phyloP scores from a whole-genome alignment of 2,888 invertebrate species.

The Proisotoma minuta region DNA sequence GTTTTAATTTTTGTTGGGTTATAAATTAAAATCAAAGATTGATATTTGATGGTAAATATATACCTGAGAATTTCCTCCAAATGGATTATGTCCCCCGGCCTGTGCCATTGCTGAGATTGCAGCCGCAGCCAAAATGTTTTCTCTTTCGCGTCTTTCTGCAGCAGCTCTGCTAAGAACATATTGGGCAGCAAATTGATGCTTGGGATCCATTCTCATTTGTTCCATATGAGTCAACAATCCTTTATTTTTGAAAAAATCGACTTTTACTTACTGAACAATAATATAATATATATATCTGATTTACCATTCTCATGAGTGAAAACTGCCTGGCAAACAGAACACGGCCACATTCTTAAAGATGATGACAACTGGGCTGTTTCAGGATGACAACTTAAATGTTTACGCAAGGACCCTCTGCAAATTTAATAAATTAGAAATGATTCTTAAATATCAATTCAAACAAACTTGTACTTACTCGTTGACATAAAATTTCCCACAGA shows the following conservation, averaged over 20 bases:
- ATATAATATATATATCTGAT: neutral
- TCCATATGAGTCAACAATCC: constrained; percentile 91
- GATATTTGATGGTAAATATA: neutral
- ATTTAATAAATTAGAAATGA: neutral
- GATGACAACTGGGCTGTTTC: constrained; percentile 82
- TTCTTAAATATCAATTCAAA: constrained; percentile 57
- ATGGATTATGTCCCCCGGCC: constrained; percentile 52
- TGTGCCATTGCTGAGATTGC: constrained; percentile 49
- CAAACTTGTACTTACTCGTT: constrained; percentile 90
- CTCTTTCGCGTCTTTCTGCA: constrained; percentile 80
- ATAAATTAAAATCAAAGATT: neutral
- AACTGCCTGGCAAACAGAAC: constrained; percentile 90
- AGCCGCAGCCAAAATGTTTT: constrained; percentile 60
- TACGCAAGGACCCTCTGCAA: neutral
- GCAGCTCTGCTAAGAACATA: constrained; percentile 86
- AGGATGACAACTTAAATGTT: constrained; percentile 64
- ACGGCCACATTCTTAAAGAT: constrained; percentile 85
- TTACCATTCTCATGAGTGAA: constrained; percentile 91
- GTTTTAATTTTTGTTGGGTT: neutral
- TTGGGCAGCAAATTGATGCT: constrained; percentile 91
- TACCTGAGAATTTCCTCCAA: constrained; percentile 40
- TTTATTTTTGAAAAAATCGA: constrained; percentile 53
- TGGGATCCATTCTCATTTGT: constrained; percentile 87
- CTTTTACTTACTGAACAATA: constrained; percentile 1
- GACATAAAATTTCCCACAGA: constrained; percentile 92